Evolutionary conservation across 2,797 vertebrate genomes (phyloP), one percentile per base, ranked within the genome.

Genomic region (Todus mexicanus): DNA sequence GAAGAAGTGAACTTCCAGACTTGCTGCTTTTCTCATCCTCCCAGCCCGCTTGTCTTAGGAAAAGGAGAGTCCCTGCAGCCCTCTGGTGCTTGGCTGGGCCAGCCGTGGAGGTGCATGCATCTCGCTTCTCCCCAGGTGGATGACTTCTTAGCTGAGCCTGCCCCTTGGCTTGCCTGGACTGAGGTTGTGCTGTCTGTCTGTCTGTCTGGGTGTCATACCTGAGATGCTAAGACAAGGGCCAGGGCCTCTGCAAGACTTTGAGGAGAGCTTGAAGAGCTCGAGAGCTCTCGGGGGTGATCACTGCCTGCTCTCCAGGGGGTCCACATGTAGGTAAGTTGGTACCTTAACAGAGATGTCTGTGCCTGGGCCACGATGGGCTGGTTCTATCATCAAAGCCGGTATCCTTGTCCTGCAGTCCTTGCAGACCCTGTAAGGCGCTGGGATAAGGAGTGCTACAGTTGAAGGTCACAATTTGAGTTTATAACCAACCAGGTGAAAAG

Each of bases 251-350:
- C 42, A 54, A 15, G 12, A 9, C 10, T 31, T 27, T 12, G 11
- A 60, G n/a, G 35, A 40, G 23, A n/a, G 42, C 38, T 29, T 14
- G 18, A 33, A 43, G 72, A 48, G 47, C 68, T 35, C 7, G 0
- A 50, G 38, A 53, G n/a, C 42, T 81, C 77, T 66, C 2, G 0
- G 51, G 18, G 4, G 3, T 17, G 1, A 0, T 51, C 1, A 1
- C 21, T 7, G 12, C 17, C 8, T 6, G 11, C 18, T 54, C 31
- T 45, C 16, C 2, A 4, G 14, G 15, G n/a, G 6, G 10, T 45
- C 15, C 26, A 18, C 2, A 0, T 2, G 8, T 2, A 15, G 45
- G 21, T 35, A 2, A 27, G 35, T 5, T 7, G 2, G 17, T 29
- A 31, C 59, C 57, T 40, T 18, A 43, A 6, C 15, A 11, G 51